phyloP scores from a whole-genome alignment of 2,888 invertebrate genomes.

The Lysandra coridon region DNA sequence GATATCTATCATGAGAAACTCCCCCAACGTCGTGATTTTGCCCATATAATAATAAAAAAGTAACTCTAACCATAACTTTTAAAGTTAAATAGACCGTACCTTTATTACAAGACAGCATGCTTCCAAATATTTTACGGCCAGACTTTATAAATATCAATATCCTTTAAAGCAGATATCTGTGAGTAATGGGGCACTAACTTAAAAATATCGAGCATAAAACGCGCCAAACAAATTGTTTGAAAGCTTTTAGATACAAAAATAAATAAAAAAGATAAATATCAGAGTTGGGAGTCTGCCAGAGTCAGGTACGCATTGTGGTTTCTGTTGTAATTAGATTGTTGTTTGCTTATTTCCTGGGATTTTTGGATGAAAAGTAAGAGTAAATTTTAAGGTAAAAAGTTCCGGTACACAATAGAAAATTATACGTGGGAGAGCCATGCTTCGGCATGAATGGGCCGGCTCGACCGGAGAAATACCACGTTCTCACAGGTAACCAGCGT shows the following conservation, averaged over 20 bases:
- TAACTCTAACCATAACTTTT: background rate
- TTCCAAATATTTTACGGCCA: constrained; percentile 32
- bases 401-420: too few relatives aligned
- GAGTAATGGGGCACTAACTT: constrained; percentile 38
- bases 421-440: too few relatives aligned
- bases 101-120: constrained; percentile 14
- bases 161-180: constrained; percentile 32
- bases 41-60: too few relatives aligned
- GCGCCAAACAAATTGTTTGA: constrained; percentile 44
- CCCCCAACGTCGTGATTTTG: too few relatives aligned
- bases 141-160: constrained; percentile 28
- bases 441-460: too few relatives aligned
- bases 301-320: constrained; percentile 46
- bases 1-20: too few relatives aligned
- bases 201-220: constrained; percentile 38
- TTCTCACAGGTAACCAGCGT: too few relatives aligned
- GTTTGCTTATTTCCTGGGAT: background rate
- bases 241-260: constrained; percentile 47
- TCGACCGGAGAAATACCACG: too few relatives aligned
- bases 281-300: constrained; percentile 63
- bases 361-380: background rate
- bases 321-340: background rate
- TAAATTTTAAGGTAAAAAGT: background rate
- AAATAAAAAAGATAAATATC: constrained; percentile 48
- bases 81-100: background rate